Percentiles rank a stretch among this genome's conserved stretches.
Evolutionary conservation across 1,140 invertebrate genomes (phyloP).

Genomic region (Drosophila murphyi): DNA sequence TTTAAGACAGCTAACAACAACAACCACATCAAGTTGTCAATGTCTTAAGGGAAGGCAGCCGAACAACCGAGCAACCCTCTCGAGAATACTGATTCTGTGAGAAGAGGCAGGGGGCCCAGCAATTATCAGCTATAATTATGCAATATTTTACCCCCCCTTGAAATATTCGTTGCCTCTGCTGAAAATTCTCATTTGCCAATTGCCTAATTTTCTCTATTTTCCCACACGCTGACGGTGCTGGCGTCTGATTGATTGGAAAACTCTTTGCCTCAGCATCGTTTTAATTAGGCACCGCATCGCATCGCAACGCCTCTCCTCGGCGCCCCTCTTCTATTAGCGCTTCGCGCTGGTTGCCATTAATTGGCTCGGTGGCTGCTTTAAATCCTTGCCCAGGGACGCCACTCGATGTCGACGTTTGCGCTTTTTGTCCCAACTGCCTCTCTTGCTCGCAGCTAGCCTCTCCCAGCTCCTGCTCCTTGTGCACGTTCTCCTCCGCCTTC

Average conservation of each 20-base stretch:
- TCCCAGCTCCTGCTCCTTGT: slow-evolving; percentile 9
- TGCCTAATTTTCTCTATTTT: slow-evolving; percentile 74
- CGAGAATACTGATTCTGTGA: slow-evolving; percentile 8
- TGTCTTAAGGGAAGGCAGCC: slow-evolving; percentile 20
- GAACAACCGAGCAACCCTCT: slow-evolving; percentile 69
- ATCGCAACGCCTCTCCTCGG: neutral
- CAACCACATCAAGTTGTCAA: slow-evolving; percentile 71
- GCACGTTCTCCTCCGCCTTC: slow-evolving; percentile 28
- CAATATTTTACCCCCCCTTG: slow-evolving; percentile 56
- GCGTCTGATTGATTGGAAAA: slow-evolving; percentile 75
- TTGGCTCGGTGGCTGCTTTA: slow-evolving; percentile 68
- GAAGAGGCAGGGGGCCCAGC: slow-evolving; percentile 28
- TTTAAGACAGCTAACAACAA: slow-evolving; percentile 59
- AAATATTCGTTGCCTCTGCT: neutral
- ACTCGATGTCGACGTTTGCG: slow-evolving; percentile 35
- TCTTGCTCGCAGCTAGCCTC: neutral
- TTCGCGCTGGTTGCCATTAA: slow-evolving; percentile 59
- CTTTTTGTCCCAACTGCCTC: slow-evolving; percentile 36
- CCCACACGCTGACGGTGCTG: slow-evolving; percentile 52
- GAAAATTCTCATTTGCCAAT: slow-evolving; percentile 65
- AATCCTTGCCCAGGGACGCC: slow-evolving; percentile 38
- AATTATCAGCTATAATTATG: slow-evolving; percentile 81
- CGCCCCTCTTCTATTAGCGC: neutral
- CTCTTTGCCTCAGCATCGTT: slow-evolving; percentile 53
- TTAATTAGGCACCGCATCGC: slow-evolving; percentile 67